A percentile compares a stretch with the other conserved stretches of the same genome.
These are phyloP conservation scores for Anthoptus insignis DNA, from an alignment of 2,888 invertebrate species.

Conservation along the genomic window DNA sequence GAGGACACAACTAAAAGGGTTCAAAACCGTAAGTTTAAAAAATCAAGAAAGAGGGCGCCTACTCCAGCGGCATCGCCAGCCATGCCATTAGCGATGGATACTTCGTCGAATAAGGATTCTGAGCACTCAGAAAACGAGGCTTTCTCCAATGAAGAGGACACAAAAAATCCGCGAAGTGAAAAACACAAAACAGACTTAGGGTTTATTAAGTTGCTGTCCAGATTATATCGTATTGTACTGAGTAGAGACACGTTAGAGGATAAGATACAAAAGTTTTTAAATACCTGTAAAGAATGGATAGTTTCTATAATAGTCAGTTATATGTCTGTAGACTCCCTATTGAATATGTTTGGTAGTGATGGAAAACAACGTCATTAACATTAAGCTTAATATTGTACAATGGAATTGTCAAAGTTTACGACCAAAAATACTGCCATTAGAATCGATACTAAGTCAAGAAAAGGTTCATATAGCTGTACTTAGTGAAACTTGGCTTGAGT, in stretches of 20 bases:
- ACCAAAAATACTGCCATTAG: slow-evolving; percentile 12
- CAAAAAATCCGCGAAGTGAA: too few species aligned
- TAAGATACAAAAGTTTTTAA: slow-evolving; percentile 20
- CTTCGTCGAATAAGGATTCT: too few species aligned
- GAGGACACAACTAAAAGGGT: too few species aligned
- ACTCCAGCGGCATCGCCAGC: too few species aligned
- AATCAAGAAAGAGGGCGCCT: too few species aligned
- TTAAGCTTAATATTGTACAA: slow-evolving; percentile 19
- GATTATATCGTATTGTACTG: slow-evolving; percentile 8
- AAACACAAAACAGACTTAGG: background rate
- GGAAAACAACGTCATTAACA: background rate
- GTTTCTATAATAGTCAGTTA: background rate
- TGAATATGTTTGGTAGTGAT: slow-evolving; percentile 16
- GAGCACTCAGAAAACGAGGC: too few species aligned
- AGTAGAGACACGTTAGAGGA: slow-evolving; percentile 16
- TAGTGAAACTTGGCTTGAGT: slow-evolving; percentile 39
- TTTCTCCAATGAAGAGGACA: too few species aligned
- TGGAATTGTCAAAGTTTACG: slow-evolving; percentile 29
- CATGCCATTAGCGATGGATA: too few species aligned
- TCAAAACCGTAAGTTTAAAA: too few species aligned
- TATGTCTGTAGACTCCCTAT: slow-evolving; percentile 12
- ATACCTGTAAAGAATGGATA: slow-evolving; percentile 8
- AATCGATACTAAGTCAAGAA: slow-evolving; percentile 18
- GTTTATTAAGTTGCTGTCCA: slow-evolving; percentile 7
- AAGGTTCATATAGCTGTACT: slow-evolving; percentile 38